Conservation (phyloP, 2,888 invertebrate genomes). For the Parelbella ahira region DNA sequence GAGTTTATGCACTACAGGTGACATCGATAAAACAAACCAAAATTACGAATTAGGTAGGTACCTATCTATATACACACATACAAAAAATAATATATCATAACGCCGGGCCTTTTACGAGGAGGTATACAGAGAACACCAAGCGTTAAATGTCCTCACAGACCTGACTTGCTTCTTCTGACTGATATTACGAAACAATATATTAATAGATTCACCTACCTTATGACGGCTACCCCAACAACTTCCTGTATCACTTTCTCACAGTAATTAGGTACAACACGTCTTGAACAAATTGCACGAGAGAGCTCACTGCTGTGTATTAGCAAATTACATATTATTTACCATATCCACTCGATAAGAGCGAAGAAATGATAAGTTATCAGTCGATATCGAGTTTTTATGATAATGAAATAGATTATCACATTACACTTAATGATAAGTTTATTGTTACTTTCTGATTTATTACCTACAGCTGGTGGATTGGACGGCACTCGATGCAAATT, state of each 20-base stretch:
- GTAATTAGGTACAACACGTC: slow-evolving; percentile 42
- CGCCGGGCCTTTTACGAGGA: no score
- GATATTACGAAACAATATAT: no score
- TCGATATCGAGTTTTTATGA: slow-evolving; percentile 37
- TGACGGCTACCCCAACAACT: slow-evolving; percentile 37
- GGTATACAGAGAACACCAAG: no score
- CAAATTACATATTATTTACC: slow-evolving; percentile 48
- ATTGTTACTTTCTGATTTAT: slow-evolving; percentile 37
- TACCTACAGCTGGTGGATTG: slow-evolving; percentile 23
- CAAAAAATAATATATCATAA: no score
- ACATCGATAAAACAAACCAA: no score
- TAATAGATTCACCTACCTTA: slow-evolving; percentile 18
- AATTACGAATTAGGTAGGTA: no score
- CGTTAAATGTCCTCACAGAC: no score
- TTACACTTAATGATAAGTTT: slow-evolving; percentile 33
- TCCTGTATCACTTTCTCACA: slow-evolving; percentile 41
- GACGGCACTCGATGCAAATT: background rate
- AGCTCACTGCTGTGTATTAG: slow-evolving; percentile 46
- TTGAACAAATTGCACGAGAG: slow-evolving; percentile 36
- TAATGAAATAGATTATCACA: slow-evolving; percentile 44
- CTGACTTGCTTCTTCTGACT: no score
- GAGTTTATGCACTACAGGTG: no score
- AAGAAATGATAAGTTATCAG: slow-evolving; percentile 37
- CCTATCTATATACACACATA: no score
- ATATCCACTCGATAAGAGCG: slow-evolving; percentile 54